Percentiles rank a stretch among this genome's conserved stretches.
Evolutionary conservation across 2,797 vertebrate species (phyloP).

Genomic region (Lycodopsis pacificus): DNA sequence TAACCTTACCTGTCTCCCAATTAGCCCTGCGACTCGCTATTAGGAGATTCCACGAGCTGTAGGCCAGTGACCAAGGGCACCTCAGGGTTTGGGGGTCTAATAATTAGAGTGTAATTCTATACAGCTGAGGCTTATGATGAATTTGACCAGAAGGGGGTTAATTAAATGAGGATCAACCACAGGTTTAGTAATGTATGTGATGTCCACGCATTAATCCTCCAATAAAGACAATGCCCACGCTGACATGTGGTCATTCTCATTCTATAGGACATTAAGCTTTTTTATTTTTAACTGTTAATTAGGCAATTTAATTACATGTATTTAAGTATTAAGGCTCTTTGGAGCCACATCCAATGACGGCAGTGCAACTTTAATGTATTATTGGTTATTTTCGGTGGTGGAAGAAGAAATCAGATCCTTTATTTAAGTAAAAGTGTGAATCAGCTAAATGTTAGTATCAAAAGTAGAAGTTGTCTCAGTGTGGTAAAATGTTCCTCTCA

Average conservation of each 20-base stretch:
- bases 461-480: background rate
- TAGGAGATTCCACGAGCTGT: constrained; percentile 80
- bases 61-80: constrained; percentile 71
- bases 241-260: background rate
- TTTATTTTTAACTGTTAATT: background rate
- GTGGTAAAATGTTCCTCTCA: background rate
- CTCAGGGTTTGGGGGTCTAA: constrained; percentile 68
- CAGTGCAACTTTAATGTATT: background rate
- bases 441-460: background rate
- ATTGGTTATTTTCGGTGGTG: background rate
- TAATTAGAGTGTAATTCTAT: constrained; percentile 84
- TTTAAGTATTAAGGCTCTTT: background rate
- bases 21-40: constrained; percentile 84
- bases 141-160: constrained; percentile 54
- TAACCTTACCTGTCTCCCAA: constrained; percentile 88
- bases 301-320: background rate
- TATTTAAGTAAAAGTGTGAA: background rate
- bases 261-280: background rate
- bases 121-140: constrained; percentile 71
- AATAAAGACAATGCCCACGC: constrained; percentile 6
- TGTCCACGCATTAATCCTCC: constrained; percentile 36
- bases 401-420: background rate
- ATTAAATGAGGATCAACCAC: constrained; percentile 70
- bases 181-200: constrained; percentile 46
- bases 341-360: background rate